Conservation (phyloP, 1,140 invertebrate species). For the Calliphora vicina region DNA sequence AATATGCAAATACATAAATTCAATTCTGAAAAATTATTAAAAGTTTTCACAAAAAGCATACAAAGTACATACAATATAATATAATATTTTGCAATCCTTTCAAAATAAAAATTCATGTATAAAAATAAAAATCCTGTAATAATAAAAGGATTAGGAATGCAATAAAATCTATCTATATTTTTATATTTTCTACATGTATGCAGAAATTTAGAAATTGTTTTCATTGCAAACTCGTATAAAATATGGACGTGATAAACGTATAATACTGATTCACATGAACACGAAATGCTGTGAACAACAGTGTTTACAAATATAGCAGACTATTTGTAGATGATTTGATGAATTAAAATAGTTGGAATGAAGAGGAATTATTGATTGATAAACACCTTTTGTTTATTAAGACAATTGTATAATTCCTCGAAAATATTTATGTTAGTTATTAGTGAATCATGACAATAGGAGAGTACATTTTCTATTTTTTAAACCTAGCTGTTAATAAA, state of each 20-base stretch:
- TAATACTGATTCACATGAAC: neutral
- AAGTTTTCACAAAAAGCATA: neutral
- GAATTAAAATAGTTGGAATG: no score
- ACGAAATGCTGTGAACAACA: neutral
- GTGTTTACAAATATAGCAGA: no score
- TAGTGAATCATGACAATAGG: no score
- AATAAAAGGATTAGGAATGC: neutral
- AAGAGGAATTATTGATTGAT: no score
- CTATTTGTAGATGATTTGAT: no score
- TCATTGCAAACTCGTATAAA: neutral
- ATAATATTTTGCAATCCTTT: neutral
- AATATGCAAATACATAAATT: no score
- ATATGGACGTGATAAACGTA: neutral
- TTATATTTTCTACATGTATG: neutral
- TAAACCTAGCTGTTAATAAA: no score
- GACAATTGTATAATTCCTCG: no score
- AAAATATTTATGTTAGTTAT: no score
- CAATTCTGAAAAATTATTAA: neutral
- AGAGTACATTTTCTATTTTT: no score
- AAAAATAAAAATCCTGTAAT: neutral
- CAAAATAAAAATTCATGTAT: neutral
- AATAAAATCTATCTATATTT: slow-evolving; percentile 2
- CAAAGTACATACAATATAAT: neutral
- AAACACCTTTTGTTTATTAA: no score
- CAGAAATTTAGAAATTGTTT: no score